Base-by-base conservation (phyloP, 2,888 invertebrate genomes). In the Acleris literana region DNA sequence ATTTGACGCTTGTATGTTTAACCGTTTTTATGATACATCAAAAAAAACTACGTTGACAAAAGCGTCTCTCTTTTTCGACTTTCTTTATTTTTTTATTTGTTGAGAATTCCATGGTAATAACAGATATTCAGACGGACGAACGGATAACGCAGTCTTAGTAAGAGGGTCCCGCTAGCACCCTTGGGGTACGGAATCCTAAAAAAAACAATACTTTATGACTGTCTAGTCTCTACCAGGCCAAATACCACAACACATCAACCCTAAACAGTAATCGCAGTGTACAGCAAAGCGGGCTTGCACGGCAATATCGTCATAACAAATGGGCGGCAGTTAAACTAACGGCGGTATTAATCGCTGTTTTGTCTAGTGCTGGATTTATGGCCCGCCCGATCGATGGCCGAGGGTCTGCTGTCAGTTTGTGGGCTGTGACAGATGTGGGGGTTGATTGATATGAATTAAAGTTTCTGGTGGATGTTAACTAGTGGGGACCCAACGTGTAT, bases 331-430 rank as follows among this genome's bases (percentile, higher is more conserved):
- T 89, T 90, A 85, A 84, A 84, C 83, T 83, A 86, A 84, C 84
- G 79, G 82, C 76, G 72, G 84, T 83, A 90, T 90, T 90, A 90
- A 91, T 90, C 83, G 87, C 80, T 87, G 88, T 88, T 90, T 88
- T 87, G 88, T 87, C 82, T 81, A 77, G 76, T 76, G 70, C 73
- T 62, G 70, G 73, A 80, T 83, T 83, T 83, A 82, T 80, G 75
- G 69, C 63, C 58, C 25, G 54, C 57, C 58, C 63, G 68, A 71
- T 71, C 72, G 70, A 71, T 69, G 60, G 51, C 48, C 33, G 57
- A 55, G 61, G 46, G 59, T 55, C 65, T 25, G 62, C 66, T 66
- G 66, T 62, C 61, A 66, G 66, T 62, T 66, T 52, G 61, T 57
- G 61, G 66, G 66, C 33, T 62, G 66, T 62, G 66, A 61, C 65